Evolutionary conservation across 2,797 vertebrate genomes (phyloP).

Genomic region (Sebastes cheni): DNA sequence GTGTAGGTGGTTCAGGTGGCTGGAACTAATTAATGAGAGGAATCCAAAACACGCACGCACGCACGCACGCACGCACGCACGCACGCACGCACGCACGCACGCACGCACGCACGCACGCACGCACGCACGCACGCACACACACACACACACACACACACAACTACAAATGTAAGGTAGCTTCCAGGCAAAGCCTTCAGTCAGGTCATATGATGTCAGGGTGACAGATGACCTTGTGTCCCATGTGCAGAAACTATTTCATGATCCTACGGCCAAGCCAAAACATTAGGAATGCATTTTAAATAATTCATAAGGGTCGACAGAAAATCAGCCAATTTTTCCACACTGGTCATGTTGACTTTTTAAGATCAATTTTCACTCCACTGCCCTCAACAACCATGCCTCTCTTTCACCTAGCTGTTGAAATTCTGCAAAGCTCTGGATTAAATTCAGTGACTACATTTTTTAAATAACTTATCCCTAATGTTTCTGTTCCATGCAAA

Average conservation of each 20-base stretch:
- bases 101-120: accelerated
- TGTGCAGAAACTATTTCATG: slow-evolving; percentile 48
- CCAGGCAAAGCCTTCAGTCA: slow-evolving; percentile 53
- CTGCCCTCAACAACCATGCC: neutral
- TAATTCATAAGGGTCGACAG: slow-evolving; percentile 49
- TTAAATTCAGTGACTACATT: neutral
- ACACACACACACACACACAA: neutral
- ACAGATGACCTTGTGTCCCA: slow-evolving; percentile 66
- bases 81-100: too few relatives aligned
- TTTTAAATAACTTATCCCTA: neutral
- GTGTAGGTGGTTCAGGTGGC: slow-evolving; percentile 61
- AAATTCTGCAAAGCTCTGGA: neutral
- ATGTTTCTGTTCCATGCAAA: neutral
- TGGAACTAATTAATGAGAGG: slow-evolving; percentile 59
- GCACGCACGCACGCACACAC: too few relatives aligned
- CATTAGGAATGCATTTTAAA: slow-evolving; percentile 57
- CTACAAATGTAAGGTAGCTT: slow-evolving; percentile 13
- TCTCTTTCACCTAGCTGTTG: neutral
- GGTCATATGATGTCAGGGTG: slow-evolving; percentile 50
- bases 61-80: too few relatives aligned
- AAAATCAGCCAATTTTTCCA: slow-evolving; percentile 28
- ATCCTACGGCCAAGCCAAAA: slow-evolving; percentile 58
- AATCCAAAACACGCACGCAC: slow-evolving; percentile 23
- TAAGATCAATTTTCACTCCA: neutral
- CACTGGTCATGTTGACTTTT: slow-evolving; percentile 29